Base-by-base conservation (phyloP, 1,140 invertebrate species). In the Globodera rostochiensis region DNA sequence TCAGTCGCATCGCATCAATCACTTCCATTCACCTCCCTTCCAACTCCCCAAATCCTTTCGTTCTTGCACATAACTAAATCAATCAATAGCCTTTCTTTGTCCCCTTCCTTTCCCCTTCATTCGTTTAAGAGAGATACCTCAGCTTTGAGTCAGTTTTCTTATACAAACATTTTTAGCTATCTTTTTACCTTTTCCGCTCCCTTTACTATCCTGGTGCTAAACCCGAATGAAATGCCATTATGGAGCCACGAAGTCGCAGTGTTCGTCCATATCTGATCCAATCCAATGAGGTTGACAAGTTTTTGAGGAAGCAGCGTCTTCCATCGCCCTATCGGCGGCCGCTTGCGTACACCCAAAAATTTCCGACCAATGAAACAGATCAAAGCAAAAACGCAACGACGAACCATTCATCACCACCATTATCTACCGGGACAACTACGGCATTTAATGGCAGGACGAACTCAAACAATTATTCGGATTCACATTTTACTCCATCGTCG, bases 231-330 rank as follows among this genome's bases (percentile, higher is more conserved):
- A 21, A 45, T 25, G 69, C 9, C 25, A 71, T 13, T 11, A 47
- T 47, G 69, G 69, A 71, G 19, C 57, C 57, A 64, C 11, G 57
- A 64, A 64, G 15, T 64, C 57, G 57, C 57, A 64, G 57, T 71
- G 11, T 45, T 19, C 69, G 69, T 45, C 69, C 69, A 36, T 71
- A 71, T 71, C 46, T 71, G 11, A 36, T 71, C 19, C 69, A 47
- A 71, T 71, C 69, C 25, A 47, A 71, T 45, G 69, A 71, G 36
- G 69, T 71, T 11, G 69, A 71, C 19, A 71, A 71, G 19, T 71
- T 71, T 45, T 71, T 71, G 69, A 71, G 69, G 36, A 71, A 71
- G 46, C 69, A 71, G 36, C 25, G 69, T 36, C 69, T 71, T 45
- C 69, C 69, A 19, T 71, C 69, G 36, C 69, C 69, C 25, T 71